Evolutionary conservation across 2,113 vertebrate genomes (phyloP), one percentile per base, ranked within the genome.

Genomic region (Argyrosomus japonicus): DNA sequence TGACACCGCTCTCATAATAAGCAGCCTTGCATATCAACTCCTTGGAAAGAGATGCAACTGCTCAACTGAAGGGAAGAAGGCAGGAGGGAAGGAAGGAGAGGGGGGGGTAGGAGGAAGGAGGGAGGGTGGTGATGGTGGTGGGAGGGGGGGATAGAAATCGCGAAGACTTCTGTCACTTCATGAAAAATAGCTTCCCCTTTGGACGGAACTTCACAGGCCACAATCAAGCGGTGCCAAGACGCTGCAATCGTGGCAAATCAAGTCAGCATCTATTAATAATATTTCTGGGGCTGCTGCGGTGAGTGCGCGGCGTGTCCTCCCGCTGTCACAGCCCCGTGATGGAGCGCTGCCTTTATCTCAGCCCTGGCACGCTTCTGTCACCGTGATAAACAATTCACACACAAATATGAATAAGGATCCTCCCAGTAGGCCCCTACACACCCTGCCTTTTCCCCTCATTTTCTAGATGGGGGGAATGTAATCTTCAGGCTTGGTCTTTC

Each of bases 351-450:
- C 98, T 99, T 99, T 98, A 99, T 99, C 98, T 97, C 96, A 96
- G 97, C 96, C 95, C 96, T 97, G 97, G 97, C 97, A 98, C 97
- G 97, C 97, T 97, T 95, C 97, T 99, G 97, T 99, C 98, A 99
- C 97, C 96, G 97, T 99, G 98, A 99, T 99, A 99, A 99, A 99
- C 98, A 99, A 99, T 99, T 99, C 97, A 97, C 97, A 98, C 97
- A 98, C 97, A 97, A 98, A 99, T 99, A 97, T 98, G 97, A 99
- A 99, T 98, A 98, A 99, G 98, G 97, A 99, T 98, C 97, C 98
- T 98, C 97, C 97, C 97, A 97, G 97, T 97, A 99, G 97, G 97
- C 97, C 96, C 96, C 93, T 96, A 91, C 95, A 88, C 89, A 90
- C 90, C 89, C 89, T 87, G 74, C 82, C 81, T 87, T 69, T 86